Base-by-base conservation (phyloP, 2,888 invertebrate genomes). In the Orthosia gracilis region DNA sequence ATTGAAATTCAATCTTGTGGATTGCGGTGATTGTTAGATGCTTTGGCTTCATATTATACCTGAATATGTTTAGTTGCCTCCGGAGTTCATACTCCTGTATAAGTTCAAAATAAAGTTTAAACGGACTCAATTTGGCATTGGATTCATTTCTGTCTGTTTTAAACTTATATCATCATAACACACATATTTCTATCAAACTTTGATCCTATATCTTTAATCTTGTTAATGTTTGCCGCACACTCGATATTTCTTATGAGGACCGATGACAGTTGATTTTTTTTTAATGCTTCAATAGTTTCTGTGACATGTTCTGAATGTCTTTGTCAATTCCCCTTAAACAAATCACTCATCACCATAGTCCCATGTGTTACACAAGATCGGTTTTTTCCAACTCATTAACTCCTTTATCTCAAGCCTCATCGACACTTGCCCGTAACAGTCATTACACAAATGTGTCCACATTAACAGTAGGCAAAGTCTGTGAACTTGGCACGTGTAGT, bases 401-500 rank as follows among this genome's bases (percentile, higher is more conserved):
- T 72, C 21, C 31, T 59, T 70, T 71, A 78, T 49, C 68, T 52
- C 21, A 65, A 73, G n/a, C n/a, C 13, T 3, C 49, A 50, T 70
- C 23, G 26, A 55, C 21, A 61, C 59, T 69, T 52, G 23, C 26
- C n/a, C 3, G 52, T 67, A 57, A 65, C 52, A 74, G 67, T 76
- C 72, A 72, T 73, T 69, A 80, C 50, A 74, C 68, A 80, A 76
- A 73, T 55, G 17, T 73, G 63, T 55, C 64, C 47, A 54, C 69
- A 31, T 67, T 68, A 55, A 84, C 77, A 78, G 80, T 69, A 78
- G 73, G 15, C 65, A 77, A 54, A 75, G 82, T 73, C 85, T 75
- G 76, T 83, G 83, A 83, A 80, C 82, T 59, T 66, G 69, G 23
- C 74, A 84, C 81, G 83, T 76, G 81, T 79, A 67, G 66, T 65